A percentile compares a stretch with the other conserved stretches of the same genome.
phyloP scores from a whole-genome alignment of 1,140 invertebrate genomes.

The Ephestia elutella region DNA sequence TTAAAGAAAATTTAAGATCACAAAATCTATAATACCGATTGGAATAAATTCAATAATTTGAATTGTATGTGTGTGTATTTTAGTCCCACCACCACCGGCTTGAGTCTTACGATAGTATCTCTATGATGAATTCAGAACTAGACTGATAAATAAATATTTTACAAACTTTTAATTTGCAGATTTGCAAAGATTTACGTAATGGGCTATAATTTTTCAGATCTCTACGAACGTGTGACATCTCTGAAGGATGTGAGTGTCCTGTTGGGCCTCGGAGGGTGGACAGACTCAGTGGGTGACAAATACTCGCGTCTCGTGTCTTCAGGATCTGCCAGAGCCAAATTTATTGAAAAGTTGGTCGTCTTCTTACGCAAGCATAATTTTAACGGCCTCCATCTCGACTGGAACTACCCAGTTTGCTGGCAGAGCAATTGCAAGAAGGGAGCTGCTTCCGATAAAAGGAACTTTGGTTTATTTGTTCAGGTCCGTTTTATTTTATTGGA shows the following conservation, averaged over 20 bases:
- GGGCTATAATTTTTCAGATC: conserved; percentile 67
- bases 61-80: no score
- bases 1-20: no score
- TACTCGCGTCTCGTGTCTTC: conserved; percentile 85
- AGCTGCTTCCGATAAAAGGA: conserved; percentile 82
- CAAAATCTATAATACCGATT: no score
- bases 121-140: no score
- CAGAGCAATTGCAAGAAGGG: conserved; percentile 91
- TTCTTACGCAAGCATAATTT: conserved; percentile 86
- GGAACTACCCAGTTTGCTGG: conserved; percentile 95
- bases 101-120: no score
- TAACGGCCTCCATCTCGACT: conserved; percentile 89
- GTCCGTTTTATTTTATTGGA: no score
- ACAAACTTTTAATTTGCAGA: no score
- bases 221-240: conserved; percentile 80
- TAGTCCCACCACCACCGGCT: no score
- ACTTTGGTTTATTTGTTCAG: conserved; percentile 84
- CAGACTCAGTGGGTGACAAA: conserved; percentile 88
- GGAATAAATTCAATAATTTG: no score
- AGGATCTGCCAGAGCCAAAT: conserved; percentile 78
- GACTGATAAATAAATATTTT: no score
- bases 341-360: conserved; percentile 78
- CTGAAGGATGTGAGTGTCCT: conserved; percentile 80
- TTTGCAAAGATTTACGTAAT: no score
- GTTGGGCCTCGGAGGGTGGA: conserved; percentile 92